These are phyloP conservation scores for Folsomia manolachei DNA, from an alignment of 2,888 invertebrate genomes.

Conservation along the genomic window DNA sequence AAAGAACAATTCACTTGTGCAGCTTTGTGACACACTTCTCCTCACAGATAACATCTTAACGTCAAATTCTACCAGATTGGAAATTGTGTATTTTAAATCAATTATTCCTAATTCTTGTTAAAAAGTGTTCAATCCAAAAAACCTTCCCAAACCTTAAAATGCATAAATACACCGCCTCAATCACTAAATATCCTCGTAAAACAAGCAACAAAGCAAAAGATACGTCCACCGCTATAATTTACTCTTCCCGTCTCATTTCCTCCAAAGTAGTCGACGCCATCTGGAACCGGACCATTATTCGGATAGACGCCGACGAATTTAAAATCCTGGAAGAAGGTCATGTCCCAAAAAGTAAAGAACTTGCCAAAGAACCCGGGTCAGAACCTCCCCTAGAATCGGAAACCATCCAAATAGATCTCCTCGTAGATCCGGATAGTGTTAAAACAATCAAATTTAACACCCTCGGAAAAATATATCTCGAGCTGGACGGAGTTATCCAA, in stretches of 20 bases:
- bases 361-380: background rate
- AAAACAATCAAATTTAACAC: background rate
- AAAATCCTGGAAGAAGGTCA: background rate
- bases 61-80: no score
- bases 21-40: no score
- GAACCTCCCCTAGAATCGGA: background rate
- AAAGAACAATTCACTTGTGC: no score
- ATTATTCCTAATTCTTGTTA: no score
- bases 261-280: constrained; percentile 8
- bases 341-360: background rate
- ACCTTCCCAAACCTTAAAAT: background rate
- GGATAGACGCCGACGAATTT: constrained; percentile 1
- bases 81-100: no score
- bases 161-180: background rate
- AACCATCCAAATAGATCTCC: constrained; percentile 8
- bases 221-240: background rate
- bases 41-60: no score
- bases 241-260: background rate
- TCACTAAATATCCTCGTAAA: background rate
- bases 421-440: background rate
- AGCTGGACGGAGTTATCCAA: constrained; percentile 11
- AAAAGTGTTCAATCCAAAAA: no score
- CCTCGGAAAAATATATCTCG: constrained; percentile 12
- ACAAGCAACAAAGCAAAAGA: background rate
- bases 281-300: background rate